These are phyloP conservation scores for Cynopterus sphinx DNA, from an alignment of 2,797 vertebrate species.

Conservation along the genomic window DNA sequence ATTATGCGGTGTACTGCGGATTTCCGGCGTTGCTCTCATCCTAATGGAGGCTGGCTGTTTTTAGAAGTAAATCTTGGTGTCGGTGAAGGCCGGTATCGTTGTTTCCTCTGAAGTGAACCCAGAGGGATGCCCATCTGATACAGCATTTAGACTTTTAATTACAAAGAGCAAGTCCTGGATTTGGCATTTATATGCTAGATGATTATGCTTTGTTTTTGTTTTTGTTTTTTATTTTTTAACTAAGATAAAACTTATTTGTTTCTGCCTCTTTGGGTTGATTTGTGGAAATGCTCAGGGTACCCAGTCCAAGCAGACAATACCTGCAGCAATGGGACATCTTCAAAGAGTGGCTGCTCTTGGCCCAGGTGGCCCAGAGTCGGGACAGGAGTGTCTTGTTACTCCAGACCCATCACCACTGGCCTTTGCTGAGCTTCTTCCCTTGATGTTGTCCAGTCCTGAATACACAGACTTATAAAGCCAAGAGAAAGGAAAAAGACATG, in stretches of 20 bases:
- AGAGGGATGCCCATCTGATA: neutral
- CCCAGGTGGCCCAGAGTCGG: neutral
- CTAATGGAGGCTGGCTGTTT: constrained; percentile 43
- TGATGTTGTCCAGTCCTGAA: neutral
- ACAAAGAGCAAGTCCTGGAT: constrained; percentile 12
- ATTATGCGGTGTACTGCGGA: constrained; percentile 21
- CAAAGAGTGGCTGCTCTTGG: neutral
- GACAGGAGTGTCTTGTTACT: neutral
- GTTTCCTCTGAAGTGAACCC: constrained; percentile 47
- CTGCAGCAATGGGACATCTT: neutral
- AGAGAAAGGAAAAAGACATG: neutral
- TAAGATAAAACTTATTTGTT: constrained; percentile 46
- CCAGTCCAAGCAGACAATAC: neutral
- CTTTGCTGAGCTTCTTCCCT: neutral
- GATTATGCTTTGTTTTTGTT: neutral
- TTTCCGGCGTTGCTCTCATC: constrained; percentile 45
- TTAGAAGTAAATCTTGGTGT: constrained; percentile 53
- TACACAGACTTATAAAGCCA: too few relatives aligned
- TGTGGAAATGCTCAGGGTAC: neutral
- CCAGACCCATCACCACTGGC: neutral
- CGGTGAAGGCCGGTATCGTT: constrained; percentile 18
- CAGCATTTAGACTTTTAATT: neutral
- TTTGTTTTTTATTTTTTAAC: neutral
- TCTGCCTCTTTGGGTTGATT: neutral
- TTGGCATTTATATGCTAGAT: constrained; percentile 25